phyloP scores from a whole-genome alignment of 2,888 invertebrate species.

The Cremastinae sp. region DNA sequence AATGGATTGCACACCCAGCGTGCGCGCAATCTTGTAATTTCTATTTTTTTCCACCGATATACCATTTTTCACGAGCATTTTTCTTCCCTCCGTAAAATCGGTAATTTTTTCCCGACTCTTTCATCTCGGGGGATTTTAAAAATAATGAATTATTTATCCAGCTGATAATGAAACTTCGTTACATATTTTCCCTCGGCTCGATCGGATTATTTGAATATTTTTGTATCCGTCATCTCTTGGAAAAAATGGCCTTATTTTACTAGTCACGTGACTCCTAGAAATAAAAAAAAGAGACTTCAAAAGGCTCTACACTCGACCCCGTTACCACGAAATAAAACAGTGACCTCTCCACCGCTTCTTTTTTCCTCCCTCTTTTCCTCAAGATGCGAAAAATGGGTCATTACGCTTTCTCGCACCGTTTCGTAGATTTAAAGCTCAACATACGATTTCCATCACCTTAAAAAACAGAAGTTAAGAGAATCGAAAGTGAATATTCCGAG shows the following conservation, averaged over 20 bases:
- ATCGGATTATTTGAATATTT: not conserved
- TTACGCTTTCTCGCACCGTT: constrained; percentile 64
- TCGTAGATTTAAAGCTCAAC: constrained; percentile 72
- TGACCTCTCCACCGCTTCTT: not conserved
- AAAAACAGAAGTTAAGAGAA: not conserved
- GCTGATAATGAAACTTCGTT: too few relatives aligned
- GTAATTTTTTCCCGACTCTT: not conserved
- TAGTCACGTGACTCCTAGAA: not conserved
- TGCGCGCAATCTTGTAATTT: constrained; percentile 4
- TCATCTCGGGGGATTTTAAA: not conserved
- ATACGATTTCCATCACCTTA: constrained; percentile 37
- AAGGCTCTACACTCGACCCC: constrained; percentile 25
- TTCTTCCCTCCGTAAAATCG: constrained; percentile 17
- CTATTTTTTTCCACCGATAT: constrained; percentile 24
- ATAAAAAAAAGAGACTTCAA: constrained; percentile 21
- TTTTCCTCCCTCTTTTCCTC: not conserved
- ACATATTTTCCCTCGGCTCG: not conserved
- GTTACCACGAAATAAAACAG: not conserved
- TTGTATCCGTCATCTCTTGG: too few relatives aligned
- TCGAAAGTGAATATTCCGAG: not conserved
- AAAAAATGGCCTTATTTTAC: not conserved
- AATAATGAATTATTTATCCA: too few relatives aligned
- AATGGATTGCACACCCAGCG: constrained; percentile 32
- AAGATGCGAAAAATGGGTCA: constrained; percentile 66
- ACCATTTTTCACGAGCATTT: constrained; percentile 22